Percentiles rank a stretch among this genome's conserved stretches.
phyloP scores from a whole-genome alignment of 2,113 vertebrate species.

The Salvelinus fontinalis region DNA sequence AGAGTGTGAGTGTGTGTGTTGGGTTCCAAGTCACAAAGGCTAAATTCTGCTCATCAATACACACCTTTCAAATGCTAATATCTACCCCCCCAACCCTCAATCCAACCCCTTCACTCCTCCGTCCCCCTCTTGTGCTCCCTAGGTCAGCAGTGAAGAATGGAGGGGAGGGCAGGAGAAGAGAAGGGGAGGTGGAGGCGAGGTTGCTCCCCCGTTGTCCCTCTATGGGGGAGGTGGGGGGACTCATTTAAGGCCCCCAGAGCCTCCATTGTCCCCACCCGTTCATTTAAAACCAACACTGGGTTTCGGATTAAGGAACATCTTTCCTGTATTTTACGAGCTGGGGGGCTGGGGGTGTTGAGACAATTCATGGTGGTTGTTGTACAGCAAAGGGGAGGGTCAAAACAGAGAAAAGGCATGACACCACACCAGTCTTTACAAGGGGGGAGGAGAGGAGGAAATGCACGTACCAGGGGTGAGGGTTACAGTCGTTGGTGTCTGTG shows the following conservation, averaged over 20 bases:
- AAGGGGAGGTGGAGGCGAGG: not conserved
- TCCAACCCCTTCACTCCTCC: conserved; percentile 55
- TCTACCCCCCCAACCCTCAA: conserved; percentile 56
- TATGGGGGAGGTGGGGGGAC: conserved; percentile 50
- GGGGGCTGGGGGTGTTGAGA: conserved; percentile 6
- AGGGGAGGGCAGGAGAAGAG: conserved; percentile 28
- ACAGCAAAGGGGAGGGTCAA: conserved; percentile 48
- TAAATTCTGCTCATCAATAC: conserved; percentile 71
- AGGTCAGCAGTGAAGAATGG: conserved; percentile 70
- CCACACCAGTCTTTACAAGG: not conserved
- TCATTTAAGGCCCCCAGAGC: conserved; percentile 39
- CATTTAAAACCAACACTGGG: conserved; percentile 48
- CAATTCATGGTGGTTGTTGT: conserved; percentile 27
- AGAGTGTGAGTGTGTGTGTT: conserved; percentile 13
- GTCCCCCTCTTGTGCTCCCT: conserved; percentile 39
- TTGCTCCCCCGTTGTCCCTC: conserved; percentile 26
- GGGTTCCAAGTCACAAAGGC: conserved; percentile 43
- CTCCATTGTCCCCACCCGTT: conserved; percentile 50
- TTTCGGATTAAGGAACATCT: conserved; percentile 66
- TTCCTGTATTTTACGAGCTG: conserved; percentile 50
- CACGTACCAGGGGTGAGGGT: conserved; percentile 94
- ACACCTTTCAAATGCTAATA: conserved; percentile 75
- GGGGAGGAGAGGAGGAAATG: not conserved
- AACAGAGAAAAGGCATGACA: conserved; percentile 9
- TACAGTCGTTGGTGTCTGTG: conserved; percentile 94